Percentiles rank a stretch among this genome's conserved stretches.
Evolutionary conservation across 1,140 invertebrate genomes (phyloP).

Genomic region (Drosophila murphyi): DNA sequence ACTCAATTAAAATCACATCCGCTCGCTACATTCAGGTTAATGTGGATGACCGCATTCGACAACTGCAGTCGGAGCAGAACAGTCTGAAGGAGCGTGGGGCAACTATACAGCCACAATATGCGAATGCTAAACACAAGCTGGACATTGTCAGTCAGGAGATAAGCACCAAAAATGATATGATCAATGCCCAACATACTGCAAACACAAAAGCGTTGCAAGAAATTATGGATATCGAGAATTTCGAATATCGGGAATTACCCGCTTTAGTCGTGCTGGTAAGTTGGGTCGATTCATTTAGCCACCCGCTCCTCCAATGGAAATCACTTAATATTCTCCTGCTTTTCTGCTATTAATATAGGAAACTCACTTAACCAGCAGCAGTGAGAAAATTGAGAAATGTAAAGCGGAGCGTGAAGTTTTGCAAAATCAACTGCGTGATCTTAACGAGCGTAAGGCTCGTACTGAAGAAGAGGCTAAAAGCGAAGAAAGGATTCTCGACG

Average conservation of each 20-base stretch:
- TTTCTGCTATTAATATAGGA: constrained; percentile 27
- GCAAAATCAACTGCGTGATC: constrained; percentile 33
- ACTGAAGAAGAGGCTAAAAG: constrained; percentile 2
- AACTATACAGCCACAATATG: constrained; percentile 28
- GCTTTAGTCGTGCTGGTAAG: constrained; percentile 53
- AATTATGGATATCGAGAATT: constrained; percentile 70
- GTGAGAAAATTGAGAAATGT: constrained; percentile 52
- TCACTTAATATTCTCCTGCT: no score
- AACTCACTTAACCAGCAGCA: constrained; percentile 37
- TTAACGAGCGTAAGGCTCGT: constrained; percentile 20
- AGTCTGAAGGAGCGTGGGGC: constrained; percentile 31
- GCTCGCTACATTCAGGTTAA: constrained; percentile 88
- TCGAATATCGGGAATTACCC: constrained; percentile 56
- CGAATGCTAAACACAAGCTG: constrained; percentile 1
- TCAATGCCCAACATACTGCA: constrained; percentile 42
- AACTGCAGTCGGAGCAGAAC: constrained; percentile 54
- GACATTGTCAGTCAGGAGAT: constrained; percentile 37
- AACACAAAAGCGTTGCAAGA: constrained; percentile 51
- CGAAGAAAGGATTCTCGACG: constrained; percentile 31
- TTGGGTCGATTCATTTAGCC: background rate
- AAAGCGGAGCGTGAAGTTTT: constrained; percentile 37
- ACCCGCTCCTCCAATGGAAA: no score
- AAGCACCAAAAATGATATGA: constrained; percentile 25
- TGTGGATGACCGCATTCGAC: constrained; percentile 86
- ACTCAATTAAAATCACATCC: constrained; percentile 85